Conservation (phyloP, 2,888 invertebrate genomes). For the Nasonia oneida region DNA sequence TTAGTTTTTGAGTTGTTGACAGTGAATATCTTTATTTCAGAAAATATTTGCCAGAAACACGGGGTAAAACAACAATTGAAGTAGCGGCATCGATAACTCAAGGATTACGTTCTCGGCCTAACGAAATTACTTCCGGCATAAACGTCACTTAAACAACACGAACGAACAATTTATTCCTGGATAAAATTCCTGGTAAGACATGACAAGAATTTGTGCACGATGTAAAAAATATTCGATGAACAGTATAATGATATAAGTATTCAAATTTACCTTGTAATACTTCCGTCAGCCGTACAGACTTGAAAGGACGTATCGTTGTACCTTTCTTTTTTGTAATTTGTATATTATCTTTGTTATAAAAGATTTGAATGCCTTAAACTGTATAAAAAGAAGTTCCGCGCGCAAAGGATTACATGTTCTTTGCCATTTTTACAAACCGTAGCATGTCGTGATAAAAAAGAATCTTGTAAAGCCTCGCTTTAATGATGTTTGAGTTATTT, state of each 20-base stretch:
- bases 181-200: not conserved
- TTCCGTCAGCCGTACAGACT: not conserved
- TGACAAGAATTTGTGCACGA: not conserved
- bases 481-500: constrained; percentile 11
- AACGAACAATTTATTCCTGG: not conserved
- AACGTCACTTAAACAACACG: constrained; percentile 32
- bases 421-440: not conserved
- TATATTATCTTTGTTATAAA: constrained; percentile 22
- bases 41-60: constrained; percentile 88
- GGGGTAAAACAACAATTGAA: constrained; percentile 85
- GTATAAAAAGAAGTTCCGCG: not conserved
- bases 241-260: constrained; percentile 58
- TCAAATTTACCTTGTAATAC: constrained; percentile 27
- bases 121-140: constrained; percentile 36
- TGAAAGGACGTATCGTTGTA: constrained; percentile 3
- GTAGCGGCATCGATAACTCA: constrained; percentile 83
- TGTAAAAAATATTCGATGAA: constrained; percentile 15
- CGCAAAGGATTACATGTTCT: not conserved
- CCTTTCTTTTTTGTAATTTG: constrained; percentile 31
- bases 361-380: not conserved
- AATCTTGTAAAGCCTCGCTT: not conserved
- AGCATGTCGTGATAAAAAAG: constrained; percentile 21
- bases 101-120: constrained; percentile 83
- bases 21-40: constrained; percentile 78
- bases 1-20: not conserved